These are phyloP conservation scores for Scolopax bukidnonensis DNA, from an alignment of 2,797 vertebrate species.

Conservation along the genomic window DNA sequence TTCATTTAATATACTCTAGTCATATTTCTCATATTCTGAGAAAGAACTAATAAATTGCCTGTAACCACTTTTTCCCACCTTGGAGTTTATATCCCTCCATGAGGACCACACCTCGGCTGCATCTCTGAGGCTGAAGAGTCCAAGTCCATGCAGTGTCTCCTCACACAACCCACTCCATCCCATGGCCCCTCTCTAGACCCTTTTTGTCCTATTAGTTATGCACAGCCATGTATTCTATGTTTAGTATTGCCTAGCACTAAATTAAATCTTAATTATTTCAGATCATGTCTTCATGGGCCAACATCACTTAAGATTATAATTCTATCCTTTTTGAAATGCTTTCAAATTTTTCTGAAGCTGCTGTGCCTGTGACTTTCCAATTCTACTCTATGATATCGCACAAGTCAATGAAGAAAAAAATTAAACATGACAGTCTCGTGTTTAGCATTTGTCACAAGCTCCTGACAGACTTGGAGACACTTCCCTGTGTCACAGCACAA, in stretches of 20 bases:
- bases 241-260: not conserved
- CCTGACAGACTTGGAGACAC: fast-evolving
- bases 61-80: not conserved
- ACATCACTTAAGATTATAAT: not conserved
- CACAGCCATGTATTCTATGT: not conserved
- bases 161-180: not conserved
- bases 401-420: not conserved
- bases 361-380: fast-evolving
- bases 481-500: not conserved
- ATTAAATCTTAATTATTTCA: not conserved
- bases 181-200: fast-evolving
- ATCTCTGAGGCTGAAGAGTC: not conserved
- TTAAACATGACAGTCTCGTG: not conserved
- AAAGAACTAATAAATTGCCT: not conserved
- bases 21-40: too few species aligned
- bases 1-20: not conserved
- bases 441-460: not conserved
- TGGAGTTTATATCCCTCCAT: not conserved
- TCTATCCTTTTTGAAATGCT: not conserved
- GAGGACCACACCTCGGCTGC: fast-evolving
- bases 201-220: not conserved
- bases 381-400: not conserved
- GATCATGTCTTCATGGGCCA: not conserved
- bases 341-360: not conserved
- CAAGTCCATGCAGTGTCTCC: not conserved